Evolutionary conservation across 1,140 invertebrate genomes (phyloP).

Genomic region (Scaptomyza montana): DNA sequence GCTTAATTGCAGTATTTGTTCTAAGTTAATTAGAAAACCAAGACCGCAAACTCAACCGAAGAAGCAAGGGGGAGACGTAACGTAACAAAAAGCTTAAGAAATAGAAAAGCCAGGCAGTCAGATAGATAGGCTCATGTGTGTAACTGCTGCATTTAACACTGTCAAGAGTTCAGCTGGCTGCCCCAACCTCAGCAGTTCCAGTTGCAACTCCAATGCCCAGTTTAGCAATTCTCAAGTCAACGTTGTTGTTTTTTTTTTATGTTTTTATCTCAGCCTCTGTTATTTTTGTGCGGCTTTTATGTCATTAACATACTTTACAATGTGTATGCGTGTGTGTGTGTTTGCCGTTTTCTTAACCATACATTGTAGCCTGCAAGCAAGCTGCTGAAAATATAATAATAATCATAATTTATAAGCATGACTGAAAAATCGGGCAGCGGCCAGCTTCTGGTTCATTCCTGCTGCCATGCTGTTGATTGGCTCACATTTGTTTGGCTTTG

Average conservation of each 20-base stretch:
- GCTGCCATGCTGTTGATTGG: conserved; percentile 44
- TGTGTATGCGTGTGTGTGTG: conserved; percentile 13
- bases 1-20: conserved; percentile 82
- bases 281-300: conserved; percentile 65
- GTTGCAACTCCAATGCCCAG: conserved; percentile 26
- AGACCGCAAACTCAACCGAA: conserved; percentile 42
- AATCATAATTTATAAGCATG: conserved; percentile 67
- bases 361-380: conserved; percentile 22
- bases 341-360: conserved; percentile 37
- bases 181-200: conserved; percentile 22
- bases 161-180: conserved; percentile 69
- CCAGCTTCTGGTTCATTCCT: conserved; percentile 6
- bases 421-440: conserved; percentile 55
- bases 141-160: conserved; percentile 79
- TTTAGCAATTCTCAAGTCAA: conserved; percentile 41
- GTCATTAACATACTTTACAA: conserved; percentile 75
- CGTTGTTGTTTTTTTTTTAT: neutral
- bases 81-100: conserved; percentile 10
- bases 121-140: conserved; percentile 53
- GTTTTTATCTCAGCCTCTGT: conserved; percentile 35
- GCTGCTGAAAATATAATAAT: conserved; percentile 77
- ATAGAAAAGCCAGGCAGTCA: conserved; percentile 16
- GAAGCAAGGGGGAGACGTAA: neutral
- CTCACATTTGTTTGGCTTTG: conserved; percentile 61
- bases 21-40: conserved; percentile 79